These are phyloP conservation scores for Agonum fuliginosum DNA, from an alignment of 2,888 invertebrate species.

Conservation along the genomic window DNA sequence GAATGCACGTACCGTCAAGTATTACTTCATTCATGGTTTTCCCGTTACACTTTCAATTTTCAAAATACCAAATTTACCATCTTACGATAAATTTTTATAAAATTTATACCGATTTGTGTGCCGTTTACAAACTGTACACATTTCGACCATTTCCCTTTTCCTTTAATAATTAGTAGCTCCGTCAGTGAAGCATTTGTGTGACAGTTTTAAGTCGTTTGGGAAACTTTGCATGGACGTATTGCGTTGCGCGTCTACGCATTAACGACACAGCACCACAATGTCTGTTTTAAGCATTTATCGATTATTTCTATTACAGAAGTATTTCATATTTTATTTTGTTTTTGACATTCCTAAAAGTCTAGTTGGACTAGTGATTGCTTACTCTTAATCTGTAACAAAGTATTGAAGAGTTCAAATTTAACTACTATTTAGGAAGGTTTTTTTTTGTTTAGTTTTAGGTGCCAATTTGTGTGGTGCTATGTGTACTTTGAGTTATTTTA, in stretches of 20 bases:
- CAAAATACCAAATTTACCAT: too few relatives aligned
- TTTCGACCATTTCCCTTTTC: too few relatives aligned
- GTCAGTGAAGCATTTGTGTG: too few relatives aligned
- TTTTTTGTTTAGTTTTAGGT: conserved; percentile 65
- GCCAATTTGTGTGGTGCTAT: conserved; percentile 68
- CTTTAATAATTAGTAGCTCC: too few relatives aligned
- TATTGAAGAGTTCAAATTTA: conserved; percentile 53
- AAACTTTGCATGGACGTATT: conserved; percentile 6
- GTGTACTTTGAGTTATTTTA: conserved; percentile 69
- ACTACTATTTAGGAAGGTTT: conserved; percentile 60
- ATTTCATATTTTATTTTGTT: conserved; percentile 61
- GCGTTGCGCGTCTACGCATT: conserved; percentile 3
- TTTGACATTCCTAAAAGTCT: conserved; percentile 60
- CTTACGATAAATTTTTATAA: too few relatives aligned
- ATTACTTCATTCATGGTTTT: background rate
- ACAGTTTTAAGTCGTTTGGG: conserved; percentile 15
- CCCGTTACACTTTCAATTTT: too few relatives aligned
- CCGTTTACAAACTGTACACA: too few relatives aligned
- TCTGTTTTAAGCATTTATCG: conserved; percentile 56
- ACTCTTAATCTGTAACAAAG: conserved; percentile 56
- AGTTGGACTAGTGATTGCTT: conserved; percentile 51
- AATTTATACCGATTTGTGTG: too few relatives aligned
- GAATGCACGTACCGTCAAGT: background rate
- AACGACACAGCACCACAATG: conserved; percentile 58
- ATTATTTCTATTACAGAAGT: conserved; percentile 45